Conservation (phyloP, 2,888 invertebrate species). For the Eupithecia subfuscata region DNA sequence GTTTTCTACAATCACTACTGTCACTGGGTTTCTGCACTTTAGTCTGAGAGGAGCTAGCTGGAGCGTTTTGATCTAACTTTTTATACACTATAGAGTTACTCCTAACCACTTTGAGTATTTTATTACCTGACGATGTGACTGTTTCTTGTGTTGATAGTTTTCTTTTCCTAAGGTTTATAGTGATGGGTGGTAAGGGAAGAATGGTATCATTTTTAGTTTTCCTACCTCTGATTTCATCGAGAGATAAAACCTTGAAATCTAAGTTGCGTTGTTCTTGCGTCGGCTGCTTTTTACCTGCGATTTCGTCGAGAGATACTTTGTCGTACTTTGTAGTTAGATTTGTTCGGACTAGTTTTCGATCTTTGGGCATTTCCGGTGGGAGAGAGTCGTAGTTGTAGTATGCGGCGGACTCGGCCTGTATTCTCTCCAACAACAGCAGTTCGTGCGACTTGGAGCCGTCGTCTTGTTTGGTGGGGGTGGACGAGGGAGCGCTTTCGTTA, state of each 20-base stretch:
- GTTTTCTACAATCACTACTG: constrained; percentile 63
- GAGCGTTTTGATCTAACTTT: constrained; percentile 63
- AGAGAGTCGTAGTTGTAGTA: constrained; percentile 86
- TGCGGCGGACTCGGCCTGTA: constrained; percentile 89
- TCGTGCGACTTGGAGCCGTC: constrained; percentile 85
- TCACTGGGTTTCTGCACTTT: constrained; percentile 58
- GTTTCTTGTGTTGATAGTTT: constrained; percentile 75
- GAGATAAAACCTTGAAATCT: constrained; percentile 78
- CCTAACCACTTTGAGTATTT: constrained; percentile 77
- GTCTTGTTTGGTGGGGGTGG: constrained; percentile 82
- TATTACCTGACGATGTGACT: constrained; percentile 72
- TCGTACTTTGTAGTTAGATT: constrained; percentile 74
- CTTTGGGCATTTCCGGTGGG: constrained; percentile 52
- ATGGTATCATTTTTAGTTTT: constrained; percentile 59
- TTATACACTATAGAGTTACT: constrained; percentile 79
- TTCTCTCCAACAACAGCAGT: constrained; percentile 87
- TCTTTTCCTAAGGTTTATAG: constrained; percentile 71
- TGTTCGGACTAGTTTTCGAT: constrained; percentile 62
- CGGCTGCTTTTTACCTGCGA: constrained; percentile 66
- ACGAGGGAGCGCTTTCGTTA: constrained; percentile 88
- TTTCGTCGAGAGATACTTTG: constrained; percentile 80
- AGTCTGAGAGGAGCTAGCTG: constrained; percentile 48
- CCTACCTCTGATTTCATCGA: constrained; percentile 80
- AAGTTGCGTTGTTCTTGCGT: constrained; percentile 55
- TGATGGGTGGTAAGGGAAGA: constrained; percentile 61